phyloP scores from a whole-genome alignment of 2,888 invertebrate genomes.

The Caenorhabditis drosophilae region DNA sequence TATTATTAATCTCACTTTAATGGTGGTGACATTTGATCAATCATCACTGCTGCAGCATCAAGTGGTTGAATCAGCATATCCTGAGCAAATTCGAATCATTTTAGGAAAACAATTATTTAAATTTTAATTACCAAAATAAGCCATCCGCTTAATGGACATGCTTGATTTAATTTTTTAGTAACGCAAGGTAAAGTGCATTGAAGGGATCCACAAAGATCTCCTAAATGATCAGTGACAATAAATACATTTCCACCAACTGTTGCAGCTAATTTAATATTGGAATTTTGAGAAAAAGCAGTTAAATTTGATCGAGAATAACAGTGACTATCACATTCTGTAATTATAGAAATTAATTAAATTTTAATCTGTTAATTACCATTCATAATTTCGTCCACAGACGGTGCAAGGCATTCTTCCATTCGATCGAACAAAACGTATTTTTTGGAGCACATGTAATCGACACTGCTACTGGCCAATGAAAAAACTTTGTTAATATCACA shows the following conservation, averaged over 20 bases:
- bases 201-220: slow-evolving; percentile 40
- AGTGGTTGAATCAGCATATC: slow-evolving; percentile 47
- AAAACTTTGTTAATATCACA: slow-evolving; percentile 41
- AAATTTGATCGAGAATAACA: slow-evolving; percentile 37
- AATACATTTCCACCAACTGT: slow-evolving; percentile 44
- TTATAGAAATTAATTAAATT: not conserved
- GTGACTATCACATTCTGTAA: slow-evolving; percentile 36
- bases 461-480: slow-evolving; percentile 31
- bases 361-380: slow-evolving; percentile 5
- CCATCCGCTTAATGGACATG: slow-evolving; percentile 42
- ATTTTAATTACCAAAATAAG: slow-evolving; percentile 29
- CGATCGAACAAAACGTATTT: slow-evolving; percentile 36
- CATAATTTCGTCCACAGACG: slow-evolving; percentile 31
- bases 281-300: slow-evolving; percentile 31
- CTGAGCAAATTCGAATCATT: slow-evolving; percentile 2
- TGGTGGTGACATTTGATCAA: slow-evolving; percentile 25
- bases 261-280: slow-evolving; percentile 37
- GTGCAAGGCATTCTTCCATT: slow-evolving; percentile 29
- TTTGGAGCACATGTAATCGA: slow-evolving; percentile 39
- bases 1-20: slow-evolving; percentile 11
- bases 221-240: slow-evolving; percentile 40
- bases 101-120: no score
- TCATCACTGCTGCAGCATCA: slow-evolving; percentile 33
- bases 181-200: slow-evolving; percentile 42
- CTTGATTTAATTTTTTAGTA: slow-evolving; percentile 32